Percentiles rank a stretch among this genome's conserved stretches.
Conservation (phyloP, 2,113 vertebrate genomes). For the Manacus vitellinus region DNA sequence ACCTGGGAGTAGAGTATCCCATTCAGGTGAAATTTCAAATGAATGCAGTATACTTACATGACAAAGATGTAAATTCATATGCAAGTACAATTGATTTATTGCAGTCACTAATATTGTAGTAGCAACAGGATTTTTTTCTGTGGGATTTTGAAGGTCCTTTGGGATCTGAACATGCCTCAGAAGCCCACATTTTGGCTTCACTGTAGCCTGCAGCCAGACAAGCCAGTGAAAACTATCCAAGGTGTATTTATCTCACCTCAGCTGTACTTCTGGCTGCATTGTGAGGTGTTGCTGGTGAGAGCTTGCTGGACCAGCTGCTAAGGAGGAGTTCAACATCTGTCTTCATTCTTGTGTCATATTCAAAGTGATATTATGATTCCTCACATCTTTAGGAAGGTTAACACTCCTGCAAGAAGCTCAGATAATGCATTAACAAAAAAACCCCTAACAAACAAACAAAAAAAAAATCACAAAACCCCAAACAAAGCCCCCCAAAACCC, state of each 20-base stretch:
- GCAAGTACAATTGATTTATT: not conserved
- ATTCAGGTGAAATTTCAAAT: not conserved
- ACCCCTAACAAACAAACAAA: too few species aligned
- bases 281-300: not conserved
- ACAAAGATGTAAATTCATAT: not conserved
- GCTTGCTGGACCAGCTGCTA: not conserved
- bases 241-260: not conserved
- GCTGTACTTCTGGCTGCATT: not conserved
- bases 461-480: too few species aligned
- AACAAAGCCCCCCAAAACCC: too few species aligned
- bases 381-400: not conserved
- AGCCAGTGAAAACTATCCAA: not conserved
- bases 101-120: not conserved
- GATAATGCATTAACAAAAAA: not conserved
- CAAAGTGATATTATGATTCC: not conserved
- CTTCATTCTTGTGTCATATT: not conserved
- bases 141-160: not conserved
- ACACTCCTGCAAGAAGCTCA: not conserved
- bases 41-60: not conserved
- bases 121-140: not conserved
- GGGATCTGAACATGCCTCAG: not conserved
- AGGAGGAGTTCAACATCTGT: not conserved
- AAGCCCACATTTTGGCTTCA: not conserved
- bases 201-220: not conserved
- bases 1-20: not conserved